Evolutionary conservation across 30 jellyfish, hydroid and myxozoan genomes (phyloP), one percentile per base, ranked within the genome.

Genomic region (Chrysaora quinquecirrha): DNA sequence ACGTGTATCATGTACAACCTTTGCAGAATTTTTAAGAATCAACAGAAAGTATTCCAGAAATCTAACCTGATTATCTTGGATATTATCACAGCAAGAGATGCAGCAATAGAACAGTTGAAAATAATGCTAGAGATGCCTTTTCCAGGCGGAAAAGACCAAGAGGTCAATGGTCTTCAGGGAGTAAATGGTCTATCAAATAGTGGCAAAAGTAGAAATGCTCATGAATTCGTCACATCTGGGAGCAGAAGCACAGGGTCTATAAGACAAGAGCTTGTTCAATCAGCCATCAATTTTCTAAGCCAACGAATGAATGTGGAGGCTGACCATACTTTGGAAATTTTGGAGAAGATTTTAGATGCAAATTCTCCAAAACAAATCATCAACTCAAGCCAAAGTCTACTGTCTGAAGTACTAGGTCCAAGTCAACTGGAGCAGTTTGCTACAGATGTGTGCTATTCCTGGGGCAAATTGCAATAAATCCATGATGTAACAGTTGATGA

Each of bases 251-350:
- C 29, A n/a, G 72, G 20, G 14, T 32, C 84, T 1, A 30, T 71
- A 2, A 71, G 84, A 27, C 21, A 7, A 7, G 84, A 71, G 28
- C 16, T 71, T 71, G 75, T 43, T 1, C 68, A 71, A 71, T 71
- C 84, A 3, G 84, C 84, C 75, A 71, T 75, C 9, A 54, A 75
- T 23, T 75, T 75, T 56, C 61, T 75, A 33, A 12, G 28, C 73
- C 46, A 71, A 28, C 68, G 84, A 34, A 71, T 71, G 84, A 21
- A 71, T 43, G 18, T 73, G 0, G 73, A 73, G 21, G 74, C 25
- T 23, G 85, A 73, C 27, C 23, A 32, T 1, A 73, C 73, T 0
- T 0, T 46, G 19, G 32, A 73, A 9, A 73, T 21, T 29, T 48
- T 73, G 74, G 2, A 73, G 73, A 73, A 47, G 61, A 54, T 73